Evolutionary conservation across 2,113 vertebrate species (phyloP).

Genomic region (Trichechus manatus): DNA sequence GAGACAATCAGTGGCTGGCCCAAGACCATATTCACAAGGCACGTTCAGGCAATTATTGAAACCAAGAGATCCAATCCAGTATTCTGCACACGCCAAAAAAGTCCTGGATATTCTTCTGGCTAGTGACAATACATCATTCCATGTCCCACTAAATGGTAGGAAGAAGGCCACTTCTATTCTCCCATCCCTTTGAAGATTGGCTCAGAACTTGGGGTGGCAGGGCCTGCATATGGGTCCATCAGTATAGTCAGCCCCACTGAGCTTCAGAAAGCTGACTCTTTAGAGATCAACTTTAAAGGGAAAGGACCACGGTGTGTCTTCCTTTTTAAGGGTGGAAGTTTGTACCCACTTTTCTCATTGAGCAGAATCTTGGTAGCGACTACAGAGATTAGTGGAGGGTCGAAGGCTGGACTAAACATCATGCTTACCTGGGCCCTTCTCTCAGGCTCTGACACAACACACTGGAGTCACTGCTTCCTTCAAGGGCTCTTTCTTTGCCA

Average conservation of each 20-base stretch:
- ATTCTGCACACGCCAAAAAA: neutral
- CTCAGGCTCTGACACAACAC: neutral
- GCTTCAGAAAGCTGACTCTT: neutral
- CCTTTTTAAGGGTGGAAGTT: neutral
- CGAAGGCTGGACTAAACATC: neutral
- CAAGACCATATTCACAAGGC: conserved; percentile 13
- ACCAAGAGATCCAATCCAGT: neutral
- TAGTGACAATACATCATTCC: neutral
- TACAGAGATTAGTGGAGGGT: neutral
- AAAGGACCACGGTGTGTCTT: neutral
- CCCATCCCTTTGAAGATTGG: neutral
- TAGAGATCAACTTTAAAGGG: neutral
- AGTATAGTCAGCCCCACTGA: neutral
- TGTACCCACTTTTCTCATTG: neutral
- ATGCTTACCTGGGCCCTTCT: neutral
- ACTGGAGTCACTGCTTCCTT: neutral
- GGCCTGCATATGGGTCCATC: neutral
- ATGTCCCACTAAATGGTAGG: neutral
- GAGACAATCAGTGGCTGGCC: neutral
- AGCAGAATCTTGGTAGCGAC: neutral
- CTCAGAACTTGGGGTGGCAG: neutral
- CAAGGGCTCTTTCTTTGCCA: neutral
- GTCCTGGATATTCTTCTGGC: neutral
- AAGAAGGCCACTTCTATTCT: neutral
- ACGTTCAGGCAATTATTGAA: neutral